Evolutionary conservation across 64 coral and sea anemone genomes (phyloP).

Genomic region (Porites australiensis): DNA sequence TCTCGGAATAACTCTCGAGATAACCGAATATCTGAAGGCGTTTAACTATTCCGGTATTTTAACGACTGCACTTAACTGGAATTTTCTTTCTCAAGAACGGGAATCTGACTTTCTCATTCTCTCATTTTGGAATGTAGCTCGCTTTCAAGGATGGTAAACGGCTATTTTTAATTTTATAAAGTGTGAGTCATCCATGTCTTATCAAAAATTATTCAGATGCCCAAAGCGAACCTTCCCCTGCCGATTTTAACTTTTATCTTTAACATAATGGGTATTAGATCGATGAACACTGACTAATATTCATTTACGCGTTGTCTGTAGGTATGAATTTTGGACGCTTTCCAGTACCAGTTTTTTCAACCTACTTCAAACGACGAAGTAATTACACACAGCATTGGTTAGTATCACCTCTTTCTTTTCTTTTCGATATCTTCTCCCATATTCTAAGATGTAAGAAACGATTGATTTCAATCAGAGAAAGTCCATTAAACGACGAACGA

Average conservation of each 20-base stretch:
- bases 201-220: background rate
- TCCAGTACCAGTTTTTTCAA: background rate
- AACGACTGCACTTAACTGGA: too few species aligned
- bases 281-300: background rate
- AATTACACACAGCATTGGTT: background rate
- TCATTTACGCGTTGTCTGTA: background rate
- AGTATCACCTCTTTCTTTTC: background rate
- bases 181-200: slow-evolving; percentile 16
- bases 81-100: background rate
- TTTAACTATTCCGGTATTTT: background rate
- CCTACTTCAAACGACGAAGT: slow-evolving; percentile 17
- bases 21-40: background rate
- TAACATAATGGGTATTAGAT: background rate
- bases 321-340: background rate
- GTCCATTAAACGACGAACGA: too few species aligned
- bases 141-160: background rate
- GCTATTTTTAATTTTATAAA: background rate
- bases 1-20: background rate
- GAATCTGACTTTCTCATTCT: too few species aligned
- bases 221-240: background rate
- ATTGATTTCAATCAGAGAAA: background rate
- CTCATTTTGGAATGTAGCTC: background rate
- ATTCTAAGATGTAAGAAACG: background rate
- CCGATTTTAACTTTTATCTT: background rate
- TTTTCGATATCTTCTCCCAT: background rate